Evolutionary conservation across 1,140 invertebrate species (phyloP).

Genomic region (Anagrus nilaparvatae): DNA sequence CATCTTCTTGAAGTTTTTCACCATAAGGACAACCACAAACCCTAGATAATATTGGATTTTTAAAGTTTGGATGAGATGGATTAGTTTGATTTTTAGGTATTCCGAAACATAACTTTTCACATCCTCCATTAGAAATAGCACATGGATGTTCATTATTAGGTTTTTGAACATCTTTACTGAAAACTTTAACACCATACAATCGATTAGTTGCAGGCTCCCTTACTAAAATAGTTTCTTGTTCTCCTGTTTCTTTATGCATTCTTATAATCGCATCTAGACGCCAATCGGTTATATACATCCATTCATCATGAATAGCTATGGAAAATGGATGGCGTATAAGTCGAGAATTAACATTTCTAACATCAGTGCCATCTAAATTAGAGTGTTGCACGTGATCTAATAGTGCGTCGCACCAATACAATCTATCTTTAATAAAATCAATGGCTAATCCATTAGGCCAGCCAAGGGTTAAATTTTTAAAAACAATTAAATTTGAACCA

Average conservation of each 20-base stretch:
- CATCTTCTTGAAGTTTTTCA: constrained; percentile 70
- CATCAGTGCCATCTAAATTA: constrained; percentile 85
- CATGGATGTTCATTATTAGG: constrained; percentile 74
- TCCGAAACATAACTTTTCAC: constrained; percentile 92
- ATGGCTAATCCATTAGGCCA: constrained; percentile 94
- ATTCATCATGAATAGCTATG: constrained; percentile 86
- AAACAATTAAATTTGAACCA: constrained; percentile 75
- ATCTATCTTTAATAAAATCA: constrained; percentile 73
- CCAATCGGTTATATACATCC: constrained; percentile 97
- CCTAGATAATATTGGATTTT: constrained; percentile 39
- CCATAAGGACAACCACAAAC: constrained; percentile 94
- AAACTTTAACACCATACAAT: constrained; percentile 87
- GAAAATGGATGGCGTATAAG: constrained; percentile 93
- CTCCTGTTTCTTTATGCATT: constrained; percentile 80
- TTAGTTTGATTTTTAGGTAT: constrained; percentile 49
- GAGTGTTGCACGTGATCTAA: constrained; percentile 94
- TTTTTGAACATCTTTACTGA: constrained; percentile 66
- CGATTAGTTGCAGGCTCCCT: constrained; percentile 83
- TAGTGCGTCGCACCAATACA: constrained; percentile 94
- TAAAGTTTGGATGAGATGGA: neutral
- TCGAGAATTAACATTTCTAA: constrained; percentile 79
- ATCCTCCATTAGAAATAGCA: constrained; percentile 72
- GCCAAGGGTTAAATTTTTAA: constrained; percentile 85
- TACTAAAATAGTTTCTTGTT: constrained; percentile 74
- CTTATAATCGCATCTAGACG: constrained; percentile 87